Percentiles rank a stretch among this genome's conserved stretches.
phyloP scores from a whole-genome alignment of 2,888 invertebrate species.

The Caenorhabditis becei region DNA sequence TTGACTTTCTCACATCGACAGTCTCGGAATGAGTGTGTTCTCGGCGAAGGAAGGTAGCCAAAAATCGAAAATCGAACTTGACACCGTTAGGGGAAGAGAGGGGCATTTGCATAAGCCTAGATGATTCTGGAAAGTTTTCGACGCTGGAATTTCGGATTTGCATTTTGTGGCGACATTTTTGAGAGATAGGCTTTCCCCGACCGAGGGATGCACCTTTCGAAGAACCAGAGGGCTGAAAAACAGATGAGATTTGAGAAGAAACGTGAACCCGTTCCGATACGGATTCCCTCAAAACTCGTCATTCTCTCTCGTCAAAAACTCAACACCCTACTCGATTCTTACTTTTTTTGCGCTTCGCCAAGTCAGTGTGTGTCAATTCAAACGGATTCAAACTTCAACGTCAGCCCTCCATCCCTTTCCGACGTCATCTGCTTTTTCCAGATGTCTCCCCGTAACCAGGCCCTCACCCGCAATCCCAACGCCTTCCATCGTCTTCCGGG shows the following conservation, averaged over 20 bases:
- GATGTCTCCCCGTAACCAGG: conserved; percentile 3
- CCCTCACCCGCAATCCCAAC: not conserved
- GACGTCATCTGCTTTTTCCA: conserved; percentile 7
- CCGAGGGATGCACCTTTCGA: not conserved
- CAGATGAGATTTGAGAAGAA: no score
- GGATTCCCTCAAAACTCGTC: not conserved
- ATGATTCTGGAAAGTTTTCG: conserved; percentile 10
- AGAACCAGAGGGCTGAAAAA: conserved; percentile 1
- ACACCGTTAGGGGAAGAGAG: not conserved
- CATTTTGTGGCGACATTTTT: conserved; percentile 6
- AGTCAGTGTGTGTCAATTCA: conserved; percentile 12
- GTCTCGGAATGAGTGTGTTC: not conserved
- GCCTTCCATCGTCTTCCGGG: conserved; percentile 5
- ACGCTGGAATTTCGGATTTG: not conserved
- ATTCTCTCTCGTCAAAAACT: not conserved
- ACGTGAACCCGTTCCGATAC: not conserved
- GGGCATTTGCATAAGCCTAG: conserved; percentile 25
- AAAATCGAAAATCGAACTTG: conserved; percentile 37
- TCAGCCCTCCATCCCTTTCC: not conserved
- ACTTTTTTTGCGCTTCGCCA: conserved; percentile 14
- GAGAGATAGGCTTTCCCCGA: not conserved
- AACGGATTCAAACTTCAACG: conserved; percentile 35
- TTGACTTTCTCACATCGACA: conserved; percentile 16
- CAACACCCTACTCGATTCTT: not conserved
- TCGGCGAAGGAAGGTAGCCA: conserved; percentile 3